phyloP scores from a whole-genome alignment of 1,140 invertebrate species.

The Habropoda laboriosa region DNA sequence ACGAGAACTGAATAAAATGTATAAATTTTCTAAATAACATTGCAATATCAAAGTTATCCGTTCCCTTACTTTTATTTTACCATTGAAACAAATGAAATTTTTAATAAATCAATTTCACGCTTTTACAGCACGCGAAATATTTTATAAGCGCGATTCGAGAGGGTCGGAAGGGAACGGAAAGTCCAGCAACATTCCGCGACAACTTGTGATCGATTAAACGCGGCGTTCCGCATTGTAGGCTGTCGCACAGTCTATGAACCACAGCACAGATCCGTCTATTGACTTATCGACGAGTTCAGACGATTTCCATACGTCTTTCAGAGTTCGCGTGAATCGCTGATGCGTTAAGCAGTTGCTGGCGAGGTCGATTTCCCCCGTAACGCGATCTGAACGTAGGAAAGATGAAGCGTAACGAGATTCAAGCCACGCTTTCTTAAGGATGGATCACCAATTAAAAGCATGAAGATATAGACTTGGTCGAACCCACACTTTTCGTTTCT shows the following conservation, averaged over 20 bases:
- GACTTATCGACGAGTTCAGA: conserved; percentile 29
- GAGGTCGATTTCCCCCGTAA: neutral
- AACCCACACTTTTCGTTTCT: no score
- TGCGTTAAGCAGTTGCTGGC: neutral
- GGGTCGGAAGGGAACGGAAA: no score
- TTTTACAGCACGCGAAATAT: neutral
- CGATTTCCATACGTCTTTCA: conserved; percentile 28
- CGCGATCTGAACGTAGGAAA: neutral
- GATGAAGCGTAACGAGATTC: neutral
- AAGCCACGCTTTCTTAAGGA: no score
- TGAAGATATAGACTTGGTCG: no score
- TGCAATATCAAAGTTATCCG: no score
- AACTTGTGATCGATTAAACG: conserved; percentile 34
- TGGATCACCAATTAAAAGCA: no score
- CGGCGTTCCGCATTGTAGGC: neutral
- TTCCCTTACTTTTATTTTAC: no score
- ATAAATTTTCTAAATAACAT: no score
- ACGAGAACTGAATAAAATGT: no score
- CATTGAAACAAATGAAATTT: no score
- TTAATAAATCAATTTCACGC: no score
- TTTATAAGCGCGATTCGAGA: neutral
- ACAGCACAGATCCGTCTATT: conserved; percentile 13
- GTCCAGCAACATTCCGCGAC: neutral
- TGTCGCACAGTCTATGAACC: conserved; percentile 36
- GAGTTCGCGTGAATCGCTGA: neutral